Evolutionary conservation across 2,113 vertebrate genomes (phyloP).

Genomic region (Megaceryle torquata): DNA sequence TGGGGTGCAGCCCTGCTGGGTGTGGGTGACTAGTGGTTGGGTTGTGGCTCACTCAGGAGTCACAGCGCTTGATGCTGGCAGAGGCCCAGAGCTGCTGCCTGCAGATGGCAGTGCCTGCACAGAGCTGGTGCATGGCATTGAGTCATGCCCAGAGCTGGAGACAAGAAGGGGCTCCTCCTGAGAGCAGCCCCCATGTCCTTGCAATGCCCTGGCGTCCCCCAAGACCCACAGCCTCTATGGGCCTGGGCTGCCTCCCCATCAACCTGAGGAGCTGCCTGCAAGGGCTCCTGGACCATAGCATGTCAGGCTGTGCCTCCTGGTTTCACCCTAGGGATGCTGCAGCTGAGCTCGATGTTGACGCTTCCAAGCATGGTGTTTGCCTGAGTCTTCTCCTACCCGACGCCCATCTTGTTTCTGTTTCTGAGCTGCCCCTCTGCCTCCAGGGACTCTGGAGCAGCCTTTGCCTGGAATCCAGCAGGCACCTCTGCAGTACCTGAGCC

Average conservation of each 20-base stretch:
- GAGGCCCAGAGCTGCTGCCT: neutral
- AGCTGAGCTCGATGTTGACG: fast-evolving
- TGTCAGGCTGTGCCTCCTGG: fast-evolving
- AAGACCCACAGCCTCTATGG: fast-evolving
- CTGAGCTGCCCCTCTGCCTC: neutral
- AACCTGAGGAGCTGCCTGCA: neutral
- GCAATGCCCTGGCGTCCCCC: fast-evolving
- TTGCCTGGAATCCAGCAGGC: neutral
- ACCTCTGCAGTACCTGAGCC: neutral
- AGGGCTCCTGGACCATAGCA: neutral
- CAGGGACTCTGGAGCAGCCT: neutral
- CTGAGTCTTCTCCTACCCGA: fast-evolving
- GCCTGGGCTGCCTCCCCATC: no score
- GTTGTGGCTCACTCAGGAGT: fast-evolving
- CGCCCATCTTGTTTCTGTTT: fast-evolving
- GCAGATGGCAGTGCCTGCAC: conserved; percentile 22
- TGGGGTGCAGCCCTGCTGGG: neutral
- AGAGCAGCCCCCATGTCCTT: fast-evolving
- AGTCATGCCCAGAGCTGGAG: neutral
- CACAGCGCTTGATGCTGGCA: neutral
- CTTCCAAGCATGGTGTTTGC: neutral
- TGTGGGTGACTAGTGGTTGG: fast-evolving
- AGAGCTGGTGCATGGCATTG: neutral
- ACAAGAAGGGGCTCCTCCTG: fast-evolving
- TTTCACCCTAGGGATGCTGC: fast-evolving